Base-by-base conservation (phyloP, 1,140 invertebrate genomes). In the Sitodiplosis mosellana region DNA sequence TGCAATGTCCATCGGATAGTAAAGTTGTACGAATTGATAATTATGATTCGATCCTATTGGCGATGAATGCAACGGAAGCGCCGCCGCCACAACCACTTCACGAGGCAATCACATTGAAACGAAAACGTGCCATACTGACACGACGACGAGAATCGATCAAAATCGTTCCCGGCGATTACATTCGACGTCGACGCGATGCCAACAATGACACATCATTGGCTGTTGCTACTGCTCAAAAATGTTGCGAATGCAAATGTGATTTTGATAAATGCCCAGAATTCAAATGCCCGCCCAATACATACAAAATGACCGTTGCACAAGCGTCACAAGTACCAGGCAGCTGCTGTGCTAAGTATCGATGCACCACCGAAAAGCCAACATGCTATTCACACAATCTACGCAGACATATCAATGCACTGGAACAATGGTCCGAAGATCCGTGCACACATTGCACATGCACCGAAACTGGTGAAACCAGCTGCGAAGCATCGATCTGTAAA, bases 81-180 rank as follows among this genome's bases (percentile, higher is more conserved):
- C n/a, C 7, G 18, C 11, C 11, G 7, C 15, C 38, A 41, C 7
- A 11, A 8, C 11, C 18, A 21, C 2, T 18, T 5, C n/a, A 18
- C 18, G n/a, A 18, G 11, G 7, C n/a, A 12, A 43, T 5, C 18
- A 18, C 12, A 21, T 33, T 17, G 21, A 46, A 46, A 34, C n/a
- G 2, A 21, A 47, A 47, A 47, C 36, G 46, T 10, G 15, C 22
- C 36, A 33, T 38, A 22, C 34, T 15, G 19, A 18, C 17, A 17
- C 7, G 20, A 15, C 46, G 34, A 7, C 46, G 37, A 2, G 46
- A 47, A 21, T 6, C 46, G 19, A 47, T 47, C 2, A 38, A 47
- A 40, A 47, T 47, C 21, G 46, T 47, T 47, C 46, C 46, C 34
- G 46, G 46, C 6, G 36, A 21, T 27, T 47, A 47, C 18, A 17